These are phyloP conservation scores for Adrianichthys oophorus DNA, from an alignment of 2,797 vertebrate genomes.

Conservation along the genomic window DNA sequence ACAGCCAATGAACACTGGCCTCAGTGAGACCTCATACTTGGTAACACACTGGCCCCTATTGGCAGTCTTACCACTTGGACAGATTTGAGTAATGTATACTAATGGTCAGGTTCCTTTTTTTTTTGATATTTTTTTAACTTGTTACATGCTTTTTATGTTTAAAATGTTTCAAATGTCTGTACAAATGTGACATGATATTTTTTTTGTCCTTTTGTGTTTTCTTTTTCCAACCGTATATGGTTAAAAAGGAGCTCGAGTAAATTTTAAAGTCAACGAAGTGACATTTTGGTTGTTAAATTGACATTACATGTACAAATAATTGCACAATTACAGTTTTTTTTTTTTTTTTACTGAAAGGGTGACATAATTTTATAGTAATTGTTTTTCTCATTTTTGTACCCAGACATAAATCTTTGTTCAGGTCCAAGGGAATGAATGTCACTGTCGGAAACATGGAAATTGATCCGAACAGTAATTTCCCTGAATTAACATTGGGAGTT, in stretches of 20 bases:
- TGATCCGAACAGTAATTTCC: conserved; percentile 76
- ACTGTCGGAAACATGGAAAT: conserved; percentile 75
- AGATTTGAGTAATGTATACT: conserved; percentile 62
- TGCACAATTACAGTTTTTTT: conserved; percentile 3
- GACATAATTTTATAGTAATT: conserved; percentile 30
- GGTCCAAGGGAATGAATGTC: conserved; percentile 72
- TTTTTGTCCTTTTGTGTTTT: background rate
- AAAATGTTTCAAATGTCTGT: background rate
- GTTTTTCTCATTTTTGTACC: conserved; percentile 36
- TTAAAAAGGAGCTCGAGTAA: background rate
- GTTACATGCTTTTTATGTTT: background rate
- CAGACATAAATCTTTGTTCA: conserved; percentile 76
- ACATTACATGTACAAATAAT: background rate
- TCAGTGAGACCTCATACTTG: conserved; percentile 66
- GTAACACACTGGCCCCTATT: conserved; percentile 86
- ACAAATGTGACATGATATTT: background rate
- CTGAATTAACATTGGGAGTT: conserved; percentile 75
- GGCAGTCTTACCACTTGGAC: conserved; percentile 63
- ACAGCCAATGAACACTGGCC: conserved; percentile 55
- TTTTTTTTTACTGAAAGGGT: conserved; percentile 21
- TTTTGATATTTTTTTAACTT: conserved; percentile 10
- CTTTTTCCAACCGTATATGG: background rate
- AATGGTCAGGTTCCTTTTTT: conserved; percentile 38
- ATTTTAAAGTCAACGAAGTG: background rate
- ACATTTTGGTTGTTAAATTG: conserved; percentile 2